Conservation (phyloP, 2,113 vertebrate species). For the Puffinus mauretanicus region DNA sequence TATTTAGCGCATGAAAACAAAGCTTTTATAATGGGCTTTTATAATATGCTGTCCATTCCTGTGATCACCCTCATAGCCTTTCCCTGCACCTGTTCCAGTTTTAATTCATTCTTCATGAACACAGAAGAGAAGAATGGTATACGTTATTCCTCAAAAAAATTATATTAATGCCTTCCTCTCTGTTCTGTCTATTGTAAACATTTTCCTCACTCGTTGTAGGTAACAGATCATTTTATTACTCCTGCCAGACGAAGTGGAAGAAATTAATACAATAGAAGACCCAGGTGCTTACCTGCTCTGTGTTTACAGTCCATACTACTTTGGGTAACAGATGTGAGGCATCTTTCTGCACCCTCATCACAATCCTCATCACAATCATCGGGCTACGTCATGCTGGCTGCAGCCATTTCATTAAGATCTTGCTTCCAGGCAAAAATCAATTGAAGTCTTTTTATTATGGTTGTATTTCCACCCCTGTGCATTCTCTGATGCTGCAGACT, state of each 20-base stretch:
- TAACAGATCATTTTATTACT: neutral
- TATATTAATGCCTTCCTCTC: neutral
- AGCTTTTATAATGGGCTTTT: neutral
- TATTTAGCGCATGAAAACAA: neutral
- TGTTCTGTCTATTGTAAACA: neutral
- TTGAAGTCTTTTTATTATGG: neutral
- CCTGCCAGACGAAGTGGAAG: neutral
- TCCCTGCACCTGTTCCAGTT: neutral
- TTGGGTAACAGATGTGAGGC: neutral
- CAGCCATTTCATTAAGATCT: neutral
- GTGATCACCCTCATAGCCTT: neutral
- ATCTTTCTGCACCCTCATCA: neutral
- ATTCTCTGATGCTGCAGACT: neutral
- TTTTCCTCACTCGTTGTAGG: neutral
- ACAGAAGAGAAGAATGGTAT: neutral
- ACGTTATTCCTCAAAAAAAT: neutral
- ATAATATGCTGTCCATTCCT: neutral
- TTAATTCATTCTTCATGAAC: neutral
- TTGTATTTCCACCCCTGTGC: neutral
- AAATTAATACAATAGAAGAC: neutral
- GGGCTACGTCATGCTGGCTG: neutral
- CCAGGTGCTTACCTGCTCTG: neutral
- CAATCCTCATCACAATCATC: neutral
- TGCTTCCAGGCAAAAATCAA: neutral
- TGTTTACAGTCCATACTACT: neutral